Base-by-base conservation (phyloP, 2,113 vertebrate species). In the Ibidorhyncha struthersii region DNA sequence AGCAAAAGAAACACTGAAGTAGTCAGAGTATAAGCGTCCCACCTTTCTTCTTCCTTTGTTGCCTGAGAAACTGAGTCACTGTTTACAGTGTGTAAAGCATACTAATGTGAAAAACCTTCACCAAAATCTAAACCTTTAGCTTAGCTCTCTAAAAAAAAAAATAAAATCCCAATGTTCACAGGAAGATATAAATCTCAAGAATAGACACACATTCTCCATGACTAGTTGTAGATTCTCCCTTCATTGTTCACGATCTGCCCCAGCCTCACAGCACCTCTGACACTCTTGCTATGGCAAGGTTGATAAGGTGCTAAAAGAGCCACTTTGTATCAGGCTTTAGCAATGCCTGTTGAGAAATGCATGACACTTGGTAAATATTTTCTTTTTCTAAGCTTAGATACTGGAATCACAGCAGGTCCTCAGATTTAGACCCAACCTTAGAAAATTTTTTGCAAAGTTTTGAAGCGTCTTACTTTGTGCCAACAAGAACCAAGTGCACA, bases 71-170 rank as follows among this genome's bases (percentile, higher is more conserved):
- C 18, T 8, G 36, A 87, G 41, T 50, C 52, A n/a, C 29, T 30
- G 7, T 40, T 69, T 36, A 47, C 0, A 1, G 3, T 4, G 4
- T 53, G 6, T 52, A 12, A 80, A 55, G 8, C 9, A 18, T 1
- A 43, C 25, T 6, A 66, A n/a, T 1, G 10, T 14, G 27, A 82
- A 81, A 84, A 84, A 58, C 14, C 15, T 69, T 89, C 55, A 91
- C 27, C 40, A 66, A 89, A 86, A 86, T 7, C 36, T 36, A 43
- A 53, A 55, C 20, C 26, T 66, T 55, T 70, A 65, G 2, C 10
- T 47, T 45, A 23, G 2, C 8, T 43, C 21, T 29, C 30, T 21
- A 36, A 9, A 59, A 78, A 58, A 81, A 58, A 82, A 59, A 78
- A 58, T 73, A 58, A 82, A 49, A 21, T 4, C 20, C 20, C 29